These are phyloP conservation scores for Myotis daubentonii DNA, from an alignment of 2,797 vertebrate species.

Conservation along the genomic window DNA sequence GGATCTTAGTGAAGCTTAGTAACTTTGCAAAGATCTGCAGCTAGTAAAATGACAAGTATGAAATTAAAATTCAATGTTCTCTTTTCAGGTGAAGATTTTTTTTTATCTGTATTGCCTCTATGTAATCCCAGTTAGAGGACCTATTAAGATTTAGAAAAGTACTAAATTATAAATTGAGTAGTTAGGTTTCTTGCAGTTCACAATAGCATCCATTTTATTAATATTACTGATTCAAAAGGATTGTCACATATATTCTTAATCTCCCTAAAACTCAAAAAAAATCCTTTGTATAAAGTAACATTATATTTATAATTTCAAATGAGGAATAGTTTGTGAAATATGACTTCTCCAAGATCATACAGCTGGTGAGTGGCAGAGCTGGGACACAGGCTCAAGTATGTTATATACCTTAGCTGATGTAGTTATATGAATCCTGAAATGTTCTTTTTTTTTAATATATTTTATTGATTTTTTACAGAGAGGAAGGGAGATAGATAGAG, in stretches of 20 bases:
- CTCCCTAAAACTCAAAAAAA: not conserved
- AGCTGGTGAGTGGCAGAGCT: not conserved
- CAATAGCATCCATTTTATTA: not conserved
- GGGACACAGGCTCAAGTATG: accelerated
- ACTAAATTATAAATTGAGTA: not conserved
- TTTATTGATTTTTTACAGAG: too few species aligned
- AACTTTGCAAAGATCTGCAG: not conserved
- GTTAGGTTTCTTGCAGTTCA: not conserved
- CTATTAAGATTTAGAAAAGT: not conserved
- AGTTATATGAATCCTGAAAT: not conserved
- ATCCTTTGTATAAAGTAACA: not conserved
- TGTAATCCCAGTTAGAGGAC: not conserved
- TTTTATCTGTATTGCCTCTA: not conserved
- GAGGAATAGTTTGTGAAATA: not conserved
- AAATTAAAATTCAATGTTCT: not conserved
- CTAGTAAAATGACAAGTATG: not conserved
- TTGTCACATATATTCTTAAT: not conserved
- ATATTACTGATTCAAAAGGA: not conserved
- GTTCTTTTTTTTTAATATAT: too few species aligned
- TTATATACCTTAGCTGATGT: not conserved
- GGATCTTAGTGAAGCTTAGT: not conserved
- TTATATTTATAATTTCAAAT: not conserved
- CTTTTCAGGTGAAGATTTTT: not conserved
- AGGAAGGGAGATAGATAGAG: too few species aligned
- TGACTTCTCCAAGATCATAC: not conserved